A percentile compares a stretch with the other conserved stretches of the same genome.
Conservation (phyloP, 1,140 invertebrate species). For the Caenorhabditis remanei region DNA sequence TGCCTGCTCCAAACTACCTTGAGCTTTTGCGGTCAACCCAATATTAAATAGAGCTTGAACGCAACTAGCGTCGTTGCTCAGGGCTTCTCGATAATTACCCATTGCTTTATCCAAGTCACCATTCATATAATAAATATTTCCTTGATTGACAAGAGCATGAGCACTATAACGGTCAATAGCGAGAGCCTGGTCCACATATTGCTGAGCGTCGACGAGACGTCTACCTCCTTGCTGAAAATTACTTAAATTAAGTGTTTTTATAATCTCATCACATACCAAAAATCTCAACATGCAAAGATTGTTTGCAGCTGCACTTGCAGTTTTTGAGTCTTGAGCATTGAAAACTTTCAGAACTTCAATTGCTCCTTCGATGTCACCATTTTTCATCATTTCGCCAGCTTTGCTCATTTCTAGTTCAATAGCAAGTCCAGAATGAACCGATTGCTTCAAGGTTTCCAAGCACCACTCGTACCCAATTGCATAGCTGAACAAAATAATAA, state of each 20-base stretch:
- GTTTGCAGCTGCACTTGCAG: constrained; percentile 87
- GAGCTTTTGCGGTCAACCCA: constrained; percentile 80
- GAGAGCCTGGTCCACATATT: constrained; percentile 85
- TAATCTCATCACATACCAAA: constrained; percentile 81
- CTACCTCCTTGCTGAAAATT: constrained; percentile 78
- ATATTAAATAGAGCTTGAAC: constrained; percentile 90
- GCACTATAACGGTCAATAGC: constrained; percentile 87
- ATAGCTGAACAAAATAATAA: constrained; percentile 81
- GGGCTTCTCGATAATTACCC: constrained; percentile 82
- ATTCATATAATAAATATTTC: constrained; percentile 86
- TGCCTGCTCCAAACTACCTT: constrained; percentile 83
- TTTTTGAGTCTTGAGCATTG: constrained; percentile 87
- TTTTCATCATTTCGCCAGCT: constrained; percentile 89
- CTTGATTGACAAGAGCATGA: constrained; percentile 89
- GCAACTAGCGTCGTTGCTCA: constrained; percentile 61
- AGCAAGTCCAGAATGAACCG: constrained; percentile 85
- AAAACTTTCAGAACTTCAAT: constrained; percentile 90
- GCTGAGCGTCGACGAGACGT: constrained; percentile 87
- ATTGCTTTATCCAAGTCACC: constrained; percentile 85
- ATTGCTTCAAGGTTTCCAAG: constrained; percentile 83
- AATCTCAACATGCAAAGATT: constrained; percentile 92
- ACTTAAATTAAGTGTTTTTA: background rate
- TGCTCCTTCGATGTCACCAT: constrained; percentile 86
- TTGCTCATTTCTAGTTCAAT: constrained; percentile 94
- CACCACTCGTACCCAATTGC: constrained; percentile 82